Evolutionary conservation across 2,888 invertebrate species (phyloP), one percentile per base, ranked within the genome.

Genomic region (Tetanocera ferruginea): DNA sequence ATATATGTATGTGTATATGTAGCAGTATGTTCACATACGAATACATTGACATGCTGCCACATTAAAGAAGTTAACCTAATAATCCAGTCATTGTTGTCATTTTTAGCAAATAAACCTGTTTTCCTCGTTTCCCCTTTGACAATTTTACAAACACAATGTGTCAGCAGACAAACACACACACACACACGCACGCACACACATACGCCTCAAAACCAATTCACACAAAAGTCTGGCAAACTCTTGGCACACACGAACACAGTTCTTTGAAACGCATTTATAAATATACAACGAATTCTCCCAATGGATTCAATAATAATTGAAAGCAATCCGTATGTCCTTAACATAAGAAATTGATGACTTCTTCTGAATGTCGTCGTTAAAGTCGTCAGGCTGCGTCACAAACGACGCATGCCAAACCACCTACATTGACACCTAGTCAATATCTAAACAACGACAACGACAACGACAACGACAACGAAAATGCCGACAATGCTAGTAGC

Each of bases 281-380:
- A 23, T 70, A n/a, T 23, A 70, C 70, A 14, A 19, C 3, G 52
- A 25, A 31, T 70, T 70, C 23, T 70, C 70, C 25, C 51, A 69
- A 72, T 60, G 60, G 72, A 72, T 72, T 72, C 72, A 60, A 72
- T 60, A 72, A 60, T 72, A 60, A 60, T 72, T 72, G 60, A 72
- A 72, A 60, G 72, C 72, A 37, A 72, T 60, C 43, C 72, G 72
- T 43, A 37, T 43, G 43, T 69, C 72, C 72, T 60, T 72, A 69
- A 60, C 72, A 72, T 72, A 37, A 72, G 60, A 60, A 37, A 72
- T 60, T 37, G 37, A 72, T 72, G 57, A 57, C 72, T 72, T 72
- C 60, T 43, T 57, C 57, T 28, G 43, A 57, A 17, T 69, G 51
- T 69, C 69, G 69, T 28, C 70, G 25, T 51, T 25, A n/a, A 28